Conservation (phyloP, 2,888 invertebrate genomes). For the Nemotelus nigrinus region DNA sequence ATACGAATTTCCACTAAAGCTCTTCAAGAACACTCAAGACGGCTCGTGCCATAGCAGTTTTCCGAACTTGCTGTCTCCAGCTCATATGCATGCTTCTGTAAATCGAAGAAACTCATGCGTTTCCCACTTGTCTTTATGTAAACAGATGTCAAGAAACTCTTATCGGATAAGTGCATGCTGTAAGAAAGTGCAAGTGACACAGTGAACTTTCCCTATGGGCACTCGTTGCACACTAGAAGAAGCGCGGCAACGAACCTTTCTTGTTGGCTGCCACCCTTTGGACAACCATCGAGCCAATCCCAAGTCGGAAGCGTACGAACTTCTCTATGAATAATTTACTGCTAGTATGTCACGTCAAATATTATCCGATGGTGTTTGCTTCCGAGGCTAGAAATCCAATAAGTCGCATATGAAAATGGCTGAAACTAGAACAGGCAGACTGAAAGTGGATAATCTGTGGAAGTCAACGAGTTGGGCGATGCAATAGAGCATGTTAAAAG, state of each 20-base stretch:
- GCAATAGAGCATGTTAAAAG: not conserved
- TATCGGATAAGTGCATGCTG: conserved; percentile 6
- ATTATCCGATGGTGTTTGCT: conserved; percentile 26
- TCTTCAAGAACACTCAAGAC: not conserved
- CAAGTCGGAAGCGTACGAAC: conserved; percentile 19
- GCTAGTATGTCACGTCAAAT: conserved; percentile 25
- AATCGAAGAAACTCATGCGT: conserved; percentile 10
- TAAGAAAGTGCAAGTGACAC: conserved; percentile 37
- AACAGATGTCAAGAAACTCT: conserved; percentile 32
- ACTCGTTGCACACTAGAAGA: not conserved
- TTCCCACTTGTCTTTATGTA: conserved; percentile 17
- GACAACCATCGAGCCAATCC: not conserved
- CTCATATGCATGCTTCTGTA: not conserved
- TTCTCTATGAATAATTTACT: conserved; percentile 37
- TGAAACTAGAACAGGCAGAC: conserved; percentile 1
- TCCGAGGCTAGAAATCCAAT: conserved; percentile 3
- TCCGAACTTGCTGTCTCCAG: not conserved
- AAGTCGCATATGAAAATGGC: not conserved
- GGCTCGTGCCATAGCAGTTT: not conserved
- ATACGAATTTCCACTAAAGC: not conserved
- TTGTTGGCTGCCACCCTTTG: not conserved
- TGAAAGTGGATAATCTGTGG: conserved; percentile 9
- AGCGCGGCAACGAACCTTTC: not conserved
- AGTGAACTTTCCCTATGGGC: conserved; percentile 15
- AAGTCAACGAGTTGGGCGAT: not conserved